A percentile compares a stretch with the other conserved stretches of the same genome.
Conservation (phyloP, 2,797 vertebrate genomes). For the Prionace glauca region DNA sequence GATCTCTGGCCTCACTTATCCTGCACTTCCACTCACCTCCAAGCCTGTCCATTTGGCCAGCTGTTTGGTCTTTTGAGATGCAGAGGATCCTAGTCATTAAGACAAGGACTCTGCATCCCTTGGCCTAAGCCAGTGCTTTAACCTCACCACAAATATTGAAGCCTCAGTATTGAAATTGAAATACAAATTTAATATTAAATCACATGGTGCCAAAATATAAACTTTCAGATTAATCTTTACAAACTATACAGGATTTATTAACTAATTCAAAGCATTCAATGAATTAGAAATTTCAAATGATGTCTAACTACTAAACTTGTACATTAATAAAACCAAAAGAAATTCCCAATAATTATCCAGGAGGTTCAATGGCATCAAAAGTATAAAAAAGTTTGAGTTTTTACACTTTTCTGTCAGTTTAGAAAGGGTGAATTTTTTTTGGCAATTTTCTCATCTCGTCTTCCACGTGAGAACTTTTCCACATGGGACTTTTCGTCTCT, state of each 20-base stretch:
- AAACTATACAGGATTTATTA: not conserved
- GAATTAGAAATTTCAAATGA: not conserved
- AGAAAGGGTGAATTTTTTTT: not conserved
- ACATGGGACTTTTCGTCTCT: not conserved
- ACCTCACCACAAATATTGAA: not conserved
- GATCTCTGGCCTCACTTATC: no score
- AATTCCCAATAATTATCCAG: not conserved
- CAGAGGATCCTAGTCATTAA: not conserved
- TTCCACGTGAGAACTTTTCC: not conserved
- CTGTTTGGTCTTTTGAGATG: not conserved
- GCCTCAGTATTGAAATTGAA: not conserved
- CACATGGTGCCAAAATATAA: not conserved
- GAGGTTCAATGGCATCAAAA: not conserved
- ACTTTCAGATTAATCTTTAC: not conserved
- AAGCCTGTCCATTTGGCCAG: not conserved
- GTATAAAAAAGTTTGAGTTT: not conserved
- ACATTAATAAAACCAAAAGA: not conserved
- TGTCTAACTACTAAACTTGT: not conserved
- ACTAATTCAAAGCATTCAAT: not conserved
- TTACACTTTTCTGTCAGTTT: not conserved
- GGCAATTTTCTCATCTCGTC: no score
- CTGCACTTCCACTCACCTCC: not conserved
- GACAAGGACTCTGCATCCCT: not conserved
- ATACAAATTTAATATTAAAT: not conserved
- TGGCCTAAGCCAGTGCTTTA: not conserved